phyloP scores from a whole-genome alignment of 2,888 invertebrate species.

The Tyria jacobaeae region DNA sequence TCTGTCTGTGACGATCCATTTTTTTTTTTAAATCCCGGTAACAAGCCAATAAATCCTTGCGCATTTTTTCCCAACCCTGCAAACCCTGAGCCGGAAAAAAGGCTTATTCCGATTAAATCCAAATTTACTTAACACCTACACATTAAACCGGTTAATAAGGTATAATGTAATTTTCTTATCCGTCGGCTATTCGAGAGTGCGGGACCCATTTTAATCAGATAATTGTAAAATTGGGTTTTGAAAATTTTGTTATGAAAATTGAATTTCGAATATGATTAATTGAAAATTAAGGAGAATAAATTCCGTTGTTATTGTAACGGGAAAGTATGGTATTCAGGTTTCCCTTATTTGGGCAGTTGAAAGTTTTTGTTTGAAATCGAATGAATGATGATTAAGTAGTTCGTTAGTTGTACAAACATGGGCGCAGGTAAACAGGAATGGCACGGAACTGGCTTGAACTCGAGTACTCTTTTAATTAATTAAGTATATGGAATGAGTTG shows the following conservation, averaged over 20 bases:
- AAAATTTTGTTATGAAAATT: conserved; percentile 76
- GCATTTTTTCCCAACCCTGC: conserved; percentile 72
- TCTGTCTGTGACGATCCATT: conserved; percentile 71
- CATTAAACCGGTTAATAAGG: conserved; percentile 82
- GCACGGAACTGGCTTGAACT: conserved; percentile 60
- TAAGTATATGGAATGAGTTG: conserved; percentile 74
- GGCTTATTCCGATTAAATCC: conserved; percentile 84
- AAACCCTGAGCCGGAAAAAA: conserved; percentile 70
- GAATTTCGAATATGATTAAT: conserved; percentile 59
- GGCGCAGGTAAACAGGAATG: conserved; percentile 74
- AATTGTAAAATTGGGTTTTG: conserved; percentile 73
- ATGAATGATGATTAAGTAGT: conserved; percentile 72
- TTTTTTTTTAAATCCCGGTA: conserved; percentile 84
- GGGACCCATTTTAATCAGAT: conserved; percentile 79
- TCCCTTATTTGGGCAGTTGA: conserved; percentile 33
- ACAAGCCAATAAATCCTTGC: conserved; percentile 86
- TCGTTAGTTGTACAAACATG: conserved; percentile 78
- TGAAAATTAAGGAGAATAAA: conserved; percentile 29
- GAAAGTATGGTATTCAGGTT: background rate
- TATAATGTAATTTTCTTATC: conserved; percentile 81
- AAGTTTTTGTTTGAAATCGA: conserved; percentile 51
- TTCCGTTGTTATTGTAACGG: conserved; percentile 14
- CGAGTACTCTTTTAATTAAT: conserved; percentile 82
- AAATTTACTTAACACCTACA: conserved; percentile 87
- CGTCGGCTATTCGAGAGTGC: conserved; percentile 57